Evolutionary conservation across 2,888 invertebrate genomes (phyloP), one percentile per base, ranked within the genome.

Genomic region (Hetaerina titia): DNA sequence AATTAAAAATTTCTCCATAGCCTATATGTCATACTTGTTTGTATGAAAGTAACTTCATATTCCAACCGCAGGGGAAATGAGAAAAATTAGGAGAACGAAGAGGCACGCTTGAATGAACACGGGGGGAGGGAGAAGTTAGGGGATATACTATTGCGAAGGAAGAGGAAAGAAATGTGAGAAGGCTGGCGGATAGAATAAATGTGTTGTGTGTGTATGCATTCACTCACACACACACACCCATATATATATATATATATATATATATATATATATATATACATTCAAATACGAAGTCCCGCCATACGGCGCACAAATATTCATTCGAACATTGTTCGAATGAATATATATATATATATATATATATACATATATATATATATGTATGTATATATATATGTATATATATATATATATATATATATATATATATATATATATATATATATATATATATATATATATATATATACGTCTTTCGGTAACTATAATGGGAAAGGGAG

Each of bases 401-500:
- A 31, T 81, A 81, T 45, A 45, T 58, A 15, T 90, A 60, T 15
- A 13, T 63, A 31, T 6, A 57, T 45, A 69, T 57, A 57, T 15
- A 69, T n/a, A n/a, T n/a, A n/a, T n/a, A n/a, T n/a, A n/a, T n/a
- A n/a, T n/a, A n/a, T n/a, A n/a, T n/a, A n/a, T 60, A 60, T 60
- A 60, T 60, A 60, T 60, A 13, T 81, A 81, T 22, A 25, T 81
- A 81, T 45, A 31, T 57, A 15, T 90, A 60, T n/a, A 11, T 90
- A 31, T 13, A 56, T 64, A 69, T 69, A 56, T 22, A 69, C 45
- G 69, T n/a, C 19, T 92, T 64, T 69, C 31, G 8, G 90, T 90
- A 64, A 58, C 64, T 64, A 64, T 90, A 69, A 69, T 90, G 64
- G 45, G 45, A 92, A 92, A 64, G 60, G 90, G 64, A 31, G 90